A percentile compares a stretch with the other conserved stretches of the same genome.
These are phyloP conservation scores for Takifugu rubripes DNA, from an alignment of 2,797 vertebrate genomes.

Conservation along the genomic window DNA sequence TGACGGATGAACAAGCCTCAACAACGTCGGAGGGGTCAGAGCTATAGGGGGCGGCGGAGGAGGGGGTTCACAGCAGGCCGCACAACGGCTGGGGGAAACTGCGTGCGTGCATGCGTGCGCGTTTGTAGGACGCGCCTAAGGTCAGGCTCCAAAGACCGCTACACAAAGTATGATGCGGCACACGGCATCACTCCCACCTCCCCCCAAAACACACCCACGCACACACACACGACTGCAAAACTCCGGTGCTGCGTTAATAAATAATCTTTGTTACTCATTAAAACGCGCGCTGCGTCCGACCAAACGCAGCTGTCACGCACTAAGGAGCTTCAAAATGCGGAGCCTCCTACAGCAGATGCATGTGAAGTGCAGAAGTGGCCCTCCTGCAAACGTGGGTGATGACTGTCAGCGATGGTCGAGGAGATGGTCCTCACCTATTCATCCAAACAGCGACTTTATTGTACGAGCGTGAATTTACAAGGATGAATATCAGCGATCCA, in stretches of 20 bases:
- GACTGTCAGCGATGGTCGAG: background rate
- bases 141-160: slow-evolving; percentile 31
- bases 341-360: background rate
- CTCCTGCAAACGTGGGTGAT: too few relatives aligned
- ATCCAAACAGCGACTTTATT: background rate
- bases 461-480: background rate
- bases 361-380: background rate
- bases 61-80: slow-evolving; percentile 41
- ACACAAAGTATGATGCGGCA: slow-evolving; percentile 39
- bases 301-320: background rate
- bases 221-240: slow-evolving; percentile 17
- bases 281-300: slow-evolving; percentile 25
- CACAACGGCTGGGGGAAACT: slow-evolving; percentile 47
- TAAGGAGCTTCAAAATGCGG: background rate
- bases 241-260: slow-evolving; percentile 49
- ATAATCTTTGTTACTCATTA: slow-evolving; percentile 57
- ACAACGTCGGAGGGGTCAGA: slow-evolving; percentile 61
- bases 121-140: slow-evolving; percentile 10
- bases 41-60: background rate
- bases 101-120: slow-evolving; percentile 1
- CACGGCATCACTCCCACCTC: background rate
- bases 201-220: background rate
- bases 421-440: too few relatives aligned
- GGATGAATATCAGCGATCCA: too few relatives aligned
- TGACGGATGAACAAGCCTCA: slow-evolving; percentile 74